These are phyloP conservation scores for Petrolisthes cinctipes DNA, from an alignment of 2,888 invertebrate species.

Conservation along the genomic window DNA sequence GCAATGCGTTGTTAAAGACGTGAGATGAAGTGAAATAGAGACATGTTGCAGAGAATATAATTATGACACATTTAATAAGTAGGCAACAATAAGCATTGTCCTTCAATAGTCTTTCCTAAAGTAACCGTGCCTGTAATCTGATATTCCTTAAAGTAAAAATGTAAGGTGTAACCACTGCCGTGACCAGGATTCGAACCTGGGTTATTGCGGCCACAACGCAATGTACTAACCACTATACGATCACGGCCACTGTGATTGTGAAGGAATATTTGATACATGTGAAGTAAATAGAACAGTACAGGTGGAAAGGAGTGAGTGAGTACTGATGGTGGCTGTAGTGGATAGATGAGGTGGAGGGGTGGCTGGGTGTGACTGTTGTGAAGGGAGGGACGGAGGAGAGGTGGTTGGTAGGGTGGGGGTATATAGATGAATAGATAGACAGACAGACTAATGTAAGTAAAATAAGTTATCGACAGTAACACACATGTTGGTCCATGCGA, in stretches of 20 bases:
- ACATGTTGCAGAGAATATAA: no score
- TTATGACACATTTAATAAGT: no score
- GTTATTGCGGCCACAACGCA: constrained; percentile 69
- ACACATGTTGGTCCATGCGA: no score
- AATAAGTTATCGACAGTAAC: neutral
- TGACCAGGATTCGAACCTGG: constrained; percentile 69
- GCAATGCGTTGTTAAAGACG: no score
- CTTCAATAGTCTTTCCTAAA: no score
- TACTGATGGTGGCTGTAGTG: neutral
- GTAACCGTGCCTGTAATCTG: no score
- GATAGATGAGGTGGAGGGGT: neutral
- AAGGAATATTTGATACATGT: neutral
- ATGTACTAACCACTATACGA: constrained; percentile 69
- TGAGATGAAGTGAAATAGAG: no score
- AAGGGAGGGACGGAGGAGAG: neutral
- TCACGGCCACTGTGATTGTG: constrained; percentile 67
- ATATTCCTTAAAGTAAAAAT: no score
- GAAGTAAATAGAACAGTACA: neutral
- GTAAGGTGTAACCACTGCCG: constrained; percentile 66
- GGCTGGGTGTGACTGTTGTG: neutral
- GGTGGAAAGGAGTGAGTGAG: neutral
- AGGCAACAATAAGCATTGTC: no score
- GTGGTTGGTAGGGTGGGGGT: neutral
- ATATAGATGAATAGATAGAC: neutral
- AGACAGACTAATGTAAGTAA: neutral